Conservation (phyloP, 1,140 invertebrate species). For the Ostrea denselamellosa region DNA sequence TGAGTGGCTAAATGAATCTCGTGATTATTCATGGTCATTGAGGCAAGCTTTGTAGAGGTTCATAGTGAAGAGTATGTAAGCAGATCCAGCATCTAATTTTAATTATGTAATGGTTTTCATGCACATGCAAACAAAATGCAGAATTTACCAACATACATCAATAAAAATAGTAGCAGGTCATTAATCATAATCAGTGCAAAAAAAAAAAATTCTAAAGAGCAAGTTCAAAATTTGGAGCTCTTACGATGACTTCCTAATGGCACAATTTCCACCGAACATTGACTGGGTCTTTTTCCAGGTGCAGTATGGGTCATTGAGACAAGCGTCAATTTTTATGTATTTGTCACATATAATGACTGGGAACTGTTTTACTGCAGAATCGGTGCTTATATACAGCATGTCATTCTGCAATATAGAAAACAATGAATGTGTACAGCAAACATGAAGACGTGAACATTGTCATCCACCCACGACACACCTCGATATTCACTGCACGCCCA, state of each 20-base stretch:
- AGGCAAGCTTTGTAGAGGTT: no score
- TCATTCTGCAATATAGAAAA: conserved; percentile 58
- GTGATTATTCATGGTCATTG: no score
- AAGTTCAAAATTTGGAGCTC: not conserved
- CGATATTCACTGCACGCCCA: no score
- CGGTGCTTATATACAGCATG: conserved; percentile 64
- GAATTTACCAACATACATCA: not conserved
- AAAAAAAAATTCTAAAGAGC: not conserved
- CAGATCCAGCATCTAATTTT: no score
- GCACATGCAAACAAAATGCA: not conserved
- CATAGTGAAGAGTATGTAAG: no score
- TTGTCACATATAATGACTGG: conserved; percentile 60
- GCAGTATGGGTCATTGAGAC: conserved; percentile 70
- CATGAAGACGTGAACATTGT: not conserved
- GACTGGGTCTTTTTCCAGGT: conserved; percentile 55
- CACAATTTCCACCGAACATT: not conserved
- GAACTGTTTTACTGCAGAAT: conserved; percentile 62
- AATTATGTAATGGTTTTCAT: no score
- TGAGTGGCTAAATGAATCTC: no score
- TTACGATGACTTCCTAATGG: not conserved
- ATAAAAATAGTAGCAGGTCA: no score
- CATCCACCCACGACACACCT: not conserved
- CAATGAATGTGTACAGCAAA: not conserved
- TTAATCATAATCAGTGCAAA: not conserved
- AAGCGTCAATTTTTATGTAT: conserved; percentile 65